Base-by-base conservation (phyloP, 2,888 invertebrate species). In the Amphipoea oculea region DNA sequence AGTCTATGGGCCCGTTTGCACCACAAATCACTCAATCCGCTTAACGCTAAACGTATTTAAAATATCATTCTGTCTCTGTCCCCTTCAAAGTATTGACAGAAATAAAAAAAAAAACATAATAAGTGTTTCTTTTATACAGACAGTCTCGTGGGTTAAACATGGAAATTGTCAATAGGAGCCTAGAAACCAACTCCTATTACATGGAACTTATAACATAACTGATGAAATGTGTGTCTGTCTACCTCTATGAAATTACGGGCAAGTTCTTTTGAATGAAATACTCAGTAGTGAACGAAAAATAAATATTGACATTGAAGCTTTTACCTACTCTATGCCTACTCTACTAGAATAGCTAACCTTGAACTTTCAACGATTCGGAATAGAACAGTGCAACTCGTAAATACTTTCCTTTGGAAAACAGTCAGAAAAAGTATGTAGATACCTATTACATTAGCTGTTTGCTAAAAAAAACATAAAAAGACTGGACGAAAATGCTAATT, bases 401-500 rank as follows among this genome's bases (percentile, higher is more conserved):
- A 4, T 40, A 6, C 1, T 54, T 40, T 75, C 3, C 48, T 54
- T 54, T 12, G 9, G 45, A 75, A 73, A 67, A 45, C 60, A 20
- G 14, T 20, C 14, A 17, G n/a, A 45, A 23, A 66, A 74, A 45
- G 51, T 66, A 60, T 29, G 29, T 57, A 40, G 1, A 4, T 40
- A 40, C 14, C 5, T 14, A n/a, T 9, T 45, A 80, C 67, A 80
- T 82, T 54, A 73, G 51, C 62, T 76, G 67, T 54, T 82, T 54
- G 67, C 76, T 23, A 62, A 62, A 82, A 82, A 77, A 66, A 74
- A 45, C 36, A 45, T 45, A 54, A 80, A 73, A 67, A 45, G 60
- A 54, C 54, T 76, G 60, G 54, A 54, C 54, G 62, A 82, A 80
- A 82, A 82, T 62, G 83, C 76, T 80, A 80, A 80, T 80, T 76